Conservation (phyloP, 2,113 vertebrate species). For the Paradisaea rubra region DNA sequence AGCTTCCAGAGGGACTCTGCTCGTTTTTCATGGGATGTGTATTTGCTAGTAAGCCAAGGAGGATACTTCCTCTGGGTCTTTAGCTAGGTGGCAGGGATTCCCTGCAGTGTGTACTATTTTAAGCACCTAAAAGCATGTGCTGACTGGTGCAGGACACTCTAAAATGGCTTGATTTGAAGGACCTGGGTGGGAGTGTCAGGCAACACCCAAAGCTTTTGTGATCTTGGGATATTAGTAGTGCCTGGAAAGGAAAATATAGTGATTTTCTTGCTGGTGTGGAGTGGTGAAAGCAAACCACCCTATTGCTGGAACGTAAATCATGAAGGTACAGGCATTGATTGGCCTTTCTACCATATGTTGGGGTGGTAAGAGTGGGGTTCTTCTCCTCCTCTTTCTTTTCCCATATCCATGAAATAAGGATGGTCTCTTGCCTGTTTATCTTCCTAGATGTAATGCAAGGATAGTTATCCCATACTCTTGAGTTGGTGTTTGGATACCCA, state of each 20-base stretch:
- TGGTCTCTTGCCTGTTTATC: neutral
- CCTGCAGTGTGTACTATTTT: neutral
- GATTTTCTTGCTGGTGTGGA: neutral
- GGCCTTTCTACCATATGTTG: neutral
- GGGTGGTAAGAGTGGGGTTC: neutral
- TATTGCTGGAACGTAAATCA: neutral
- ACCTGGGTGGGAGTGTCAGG: neutral
- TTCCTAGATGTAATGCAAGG: neutral
- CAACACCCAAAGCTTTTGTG: neutral
- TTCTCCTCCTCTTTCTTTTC: neutral
- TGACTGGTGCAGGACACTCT: neutral
- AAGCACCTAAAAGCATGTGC: neutral
- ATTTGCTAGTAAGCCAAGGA: neutral
- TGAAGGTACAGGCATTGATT: neutral
- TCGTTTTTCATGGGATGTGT: neutral
- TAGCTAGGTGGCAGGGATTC: neutral
- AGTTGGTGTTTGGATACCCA: neutral
- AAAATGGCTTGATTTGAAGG: neutral
- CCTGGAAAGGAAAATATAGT: neutral
- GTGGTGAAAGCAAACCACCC: neutral
- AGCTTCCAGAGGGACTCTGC: neutral
- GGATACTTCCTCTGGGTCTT: neutral
- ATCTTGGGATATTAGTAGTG: neutral
- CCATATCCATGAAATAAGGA: neutral
- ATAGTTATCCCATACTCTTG: neutral